Base-by-base conservation (phyloP, 2,113 vertebrate genomes). In the Ginglymostoma cirratum region DNA sequence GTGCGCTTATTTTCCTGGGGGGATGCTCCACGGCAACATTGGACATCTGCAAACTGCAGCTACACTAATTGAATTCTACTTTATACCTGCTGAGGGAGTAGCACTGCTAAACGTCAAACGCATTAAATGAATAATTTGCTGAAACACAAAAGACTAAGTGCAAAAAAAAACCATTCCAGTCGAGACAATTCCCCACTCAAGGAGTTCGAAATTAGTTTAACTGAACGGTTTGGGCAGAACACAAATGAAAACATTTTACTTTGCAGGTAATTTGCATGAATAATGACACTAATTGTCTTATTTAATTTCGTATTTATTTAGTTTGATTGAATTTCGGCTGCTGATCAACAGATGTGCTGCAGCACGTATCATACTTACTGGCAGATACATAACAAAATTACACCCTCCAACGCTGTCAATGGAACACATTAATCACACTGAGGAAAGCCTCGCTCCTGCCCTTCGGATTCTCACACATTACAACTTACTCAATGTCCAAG, bases 1-100 rank as follows among this genome's bases (percentile, higher is more conserved):
- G 24, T 76, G 42, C 5, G 70, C 70, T 72, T 95, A 30, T 34
- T 72, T 72, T 95, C 45, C 69, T 30, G 94, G 48, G 94, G 94
- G 67, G 66, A 69, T 72, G 93, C 27, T 94, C 30, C 3, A 45
- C 12, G 38, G 92, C 34, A 52, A 30, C 30, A 30, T 19, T 27
- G 42, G 14, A 14, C 23, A 72, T 95, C 67, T 72, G 94, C 45
- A 94, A 69, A 45, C 65, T 70, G 93, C 65, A 70, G 67, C 66
- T 30, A 24, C 66, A 45, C 66, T 94, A 94, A 94, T 70, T 94
- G 66, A 38, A 70, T 94, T 94, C 93, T 45, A 94, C 93, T 30
- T 67, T 94, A 34, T 52, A 76, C 94, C 94, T 72, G 94, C 72
- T 76, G 94, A 95, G 94, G 94, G 94, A 95, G 27, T 48, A 72